Evolutionary conservation across 2,888 invertebrate species (phyloP), one percentile per base, ranked within the genome.

Genomic region (Cosmorhoe ocellata): DNA sequence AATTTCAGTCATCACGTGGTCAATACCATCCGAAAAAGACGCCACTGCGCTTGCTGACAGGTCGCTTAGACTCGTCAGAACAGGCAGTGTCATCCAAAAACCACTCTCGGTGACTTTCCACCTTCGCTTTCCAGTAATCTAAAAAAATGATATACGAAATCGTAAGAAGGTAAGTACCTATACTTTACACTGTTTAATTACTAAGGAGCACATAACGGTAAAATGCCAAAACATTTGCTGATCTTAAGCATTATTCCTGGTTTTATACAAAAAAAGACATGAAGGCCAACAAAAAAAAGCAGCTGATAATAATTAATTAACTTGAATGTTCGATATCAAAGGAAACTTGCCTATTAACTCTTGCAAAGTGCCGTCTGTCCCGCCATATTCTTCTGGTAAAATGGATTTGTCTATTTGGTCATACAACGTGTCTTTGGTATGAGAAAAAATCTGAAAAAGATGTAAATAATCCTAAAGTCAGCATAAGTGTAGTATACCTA

Each of bases 71-170:
- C 41, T 56, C 59, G 43, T 58, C 55, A 13, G 57, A 45, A 18
- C 38, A 49, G 4, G 47, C 40, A n/a, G 41, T 57, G 30, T 56
- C 49, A 36, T 58, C 56, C 7, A 59, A 49, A 56, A 71, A 74
- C 75, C 71, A 74, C 49, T 72, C 67, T n/a, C 72, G 63, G 32
- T 74, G 68, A 40, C 74, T 74, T 76, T 72, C 63, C 80, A 86
- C 70, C 81, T 90, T 54, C 79, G 80, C 54, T 66, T 71, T 69
- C 76, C 76, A 71, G 56, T 72, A 34, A 54, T 49, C 53, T 49
- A 31, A 28, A 22, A 40, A n/a, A 28, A n/a, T n/a, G n/a, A n/a
- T n/a, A n/a, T n/a, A n/a, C n/a, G n/a, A n/a, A n/a, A n/a, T n/a
- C n/a, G n/a, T n/a, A n/a, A n/a, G n/a, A n/a, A n/a, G n/a, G n/a